Percentiles rank a stretch among this genome's conserved stretches.
Conservation (phyloP, 2,888 invertebrate genomes). For the Penaeus monodon region DNA sequence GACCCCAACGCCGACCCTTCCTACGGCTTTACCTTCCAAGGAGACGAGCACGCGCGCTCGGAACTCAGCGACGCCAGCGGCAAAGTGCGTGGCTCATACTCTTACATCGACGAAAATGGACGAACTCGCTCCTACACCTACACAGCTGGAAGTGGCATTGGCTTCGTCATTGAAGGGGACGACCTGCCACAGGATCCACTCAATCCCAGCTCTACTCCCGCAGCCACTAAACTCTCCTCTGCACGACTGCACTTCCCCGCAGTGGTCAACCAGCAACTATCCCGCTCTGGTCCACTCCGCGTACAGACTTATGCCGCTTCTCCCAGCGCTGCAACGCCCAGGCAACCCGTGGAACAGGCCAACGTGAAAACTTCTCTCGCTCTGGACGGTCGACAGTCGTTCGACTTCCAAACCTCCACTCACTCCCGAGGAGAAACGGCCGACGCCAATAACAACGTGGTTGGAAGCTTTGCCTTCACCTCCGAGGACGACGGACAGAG, state of each 20-base stretch:
- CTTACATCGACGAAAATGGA: conserved; percentile 72
- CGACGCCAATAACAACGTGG: conserved; percentile 57
- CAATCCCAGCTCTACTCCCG: too few species aligned
- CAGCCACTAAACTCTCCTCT: too few species aligned
- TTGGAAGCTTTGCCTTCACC: conserved; percentile 65
- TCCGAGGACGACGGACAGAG: conserved; percentile 65
- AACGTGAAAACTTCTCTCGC: too few species aligned
- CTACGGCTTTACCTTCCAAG: conserved; percentile 34
- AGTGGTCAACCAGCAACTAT: too few species aligned
- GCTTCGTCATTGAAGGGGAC: conserved; percentile 79
- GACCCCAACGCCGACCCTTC: neutral
- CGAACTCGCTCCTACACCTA: conserved; percentile 83
- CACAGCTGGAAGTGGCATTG: conserved; percentile 81
- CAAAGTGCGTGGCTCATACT: conserved; percentile 49
- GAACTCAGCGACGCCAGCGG: conserved; percentile 45
- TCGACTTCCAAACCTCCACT: too few species aligned
- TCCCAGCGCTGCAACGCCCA: too few species aligned
- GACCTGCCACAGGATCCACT: conserved; percentile 9
- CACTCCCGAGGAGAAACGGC: conserved; percentile 1
- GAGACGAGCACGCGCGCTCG: conserved; percentile 49
- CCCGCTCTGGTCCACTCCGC: too few species aligned
- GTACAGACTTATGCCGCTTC: too few species aligned
- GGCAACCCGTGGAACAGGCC: too few species aligned
- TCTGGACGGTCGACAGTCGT: too few species aligned
- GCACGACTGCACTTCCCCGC: too few species aligned